These are phyloP conservation scores for Drosophila pachea DNA, from an alignment of 1,140 invertebrate genomes.

Conservation along the genomic window DNA sequence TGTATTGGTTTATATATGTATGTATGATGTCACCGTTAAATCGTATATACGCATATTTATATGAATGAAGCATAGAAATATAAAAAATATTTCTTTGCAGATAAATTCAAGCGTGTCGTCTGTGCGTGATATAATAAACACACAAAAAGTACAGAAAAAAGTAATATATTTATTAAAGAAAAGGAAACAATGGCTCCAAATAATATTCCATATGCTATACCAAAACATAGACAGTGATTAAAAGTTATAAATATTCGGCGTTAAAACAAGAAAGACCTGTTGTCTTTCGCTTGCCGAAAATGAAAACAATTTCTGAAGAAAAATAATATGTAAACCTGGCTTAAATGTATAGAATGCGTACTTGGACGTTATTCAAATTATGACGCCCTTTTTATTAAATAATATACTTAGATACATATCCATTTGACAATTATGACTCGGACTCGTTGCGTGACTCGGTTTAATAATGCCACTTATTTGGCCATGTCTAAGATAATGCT, in stretches of 20 bases:
- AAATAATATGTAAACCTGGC: no score
- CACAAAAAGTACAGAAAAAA: no score
- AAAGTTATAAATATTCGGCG: neutral
- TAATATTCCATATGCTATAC: neutral
- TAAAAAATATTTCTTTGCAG: neutral
- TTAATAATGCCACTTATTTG: constrained; percentile 3
- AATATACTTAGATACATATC: neutral
- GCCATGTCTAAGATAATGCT: neutral
- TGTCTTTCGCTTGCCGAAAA: neutral
- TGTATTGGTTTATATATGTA: neutral
- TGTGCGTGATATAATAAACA: no score
- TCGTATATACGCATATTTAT: constrained; percentile 7
- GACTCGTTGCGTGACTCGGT: constrained; percentile 25
- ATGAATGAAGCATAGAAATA: neutral
- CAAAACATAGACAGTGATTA: neutral
- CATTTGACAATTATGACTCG: neutral
- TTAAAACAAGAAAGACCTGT: neutral
- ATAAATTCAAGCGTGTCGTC: no score
- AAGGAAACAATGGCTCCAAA: neutral
- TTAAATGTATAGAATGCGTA: no score
- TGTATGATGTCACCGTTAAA: constrained; percentile 19
- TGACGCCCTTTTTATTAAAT: neutral
- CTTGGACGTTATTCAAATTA: no score
- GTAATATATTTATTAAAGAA: no score
- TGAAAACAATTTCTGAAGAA: neutral